A percentile compares a stretch with the other conserved stretches of the same genome.
Evolutionary conservation across 2,113 vertebrate genomes (phyloP).

Genomic region (Trematocara marginatum): DNA sequence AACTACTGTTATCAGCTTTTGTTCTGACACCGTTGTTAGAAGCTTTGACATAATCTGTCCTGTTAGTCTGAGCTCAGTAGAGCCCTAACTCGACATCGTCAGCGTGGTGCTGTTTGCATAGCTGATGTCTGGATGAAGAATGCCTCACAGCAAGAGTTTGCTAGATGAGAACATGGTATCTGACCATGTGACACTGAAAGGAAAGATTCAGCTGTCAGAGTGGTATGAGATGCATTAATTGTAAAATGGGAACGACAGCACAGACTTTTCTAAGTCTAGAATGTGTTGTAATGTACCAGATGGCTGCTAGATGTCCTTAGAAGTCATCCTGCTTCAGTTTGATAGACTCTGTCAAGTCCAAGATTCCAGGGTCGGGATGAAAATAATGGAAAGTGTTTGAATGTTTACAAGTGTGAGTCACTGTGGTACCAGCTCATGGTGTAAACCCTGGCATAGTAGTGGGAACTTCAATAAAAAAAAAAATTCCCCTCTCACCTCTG

Average conservation of each 20-base stretch:
- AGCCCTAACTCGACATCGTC: not conserved
- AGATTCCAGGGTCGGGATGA: not conserved
- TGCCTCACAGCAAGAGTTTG: not conserved
- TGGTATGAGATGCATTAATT: not conserved
- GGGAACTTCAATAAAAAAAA: not conserved
- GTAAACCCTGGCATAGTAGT: not conserved
- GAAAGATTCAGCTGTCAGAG: not conserved
- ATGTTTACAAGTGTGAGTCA: not conserved
- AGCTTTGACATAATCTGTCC: not conserved
- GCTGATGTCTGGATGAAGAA: not conserved
- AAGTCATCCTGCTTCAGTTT: not conserved
- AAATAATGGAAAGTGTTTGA: not conserved
- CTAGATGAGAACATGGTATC: not conserved
- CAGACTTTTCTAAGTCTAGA: not conserved
- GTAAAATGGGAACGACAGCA: not conserved
- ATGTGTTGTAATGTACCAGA: not conserved
- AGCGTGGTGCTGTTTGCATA: not conserved
- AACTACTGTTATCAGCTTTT: not conserved
- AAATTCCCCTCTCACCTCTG: not conserved
- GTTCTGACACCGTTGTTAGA: not conserved
- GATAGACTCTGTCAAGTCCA: not conserved
- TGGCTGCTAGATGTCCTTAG: not conserved
- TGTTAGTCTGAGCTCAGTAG: not conserved
- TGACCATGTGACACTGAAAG: not conserved
- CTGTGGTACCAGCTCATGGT: not conserved